Evolutionary conservation across 2,113 vertebrate species (phyloP), one percentile per base, ranked within the genome.

Genomic region (Scophthalmus maximus): DNA sequence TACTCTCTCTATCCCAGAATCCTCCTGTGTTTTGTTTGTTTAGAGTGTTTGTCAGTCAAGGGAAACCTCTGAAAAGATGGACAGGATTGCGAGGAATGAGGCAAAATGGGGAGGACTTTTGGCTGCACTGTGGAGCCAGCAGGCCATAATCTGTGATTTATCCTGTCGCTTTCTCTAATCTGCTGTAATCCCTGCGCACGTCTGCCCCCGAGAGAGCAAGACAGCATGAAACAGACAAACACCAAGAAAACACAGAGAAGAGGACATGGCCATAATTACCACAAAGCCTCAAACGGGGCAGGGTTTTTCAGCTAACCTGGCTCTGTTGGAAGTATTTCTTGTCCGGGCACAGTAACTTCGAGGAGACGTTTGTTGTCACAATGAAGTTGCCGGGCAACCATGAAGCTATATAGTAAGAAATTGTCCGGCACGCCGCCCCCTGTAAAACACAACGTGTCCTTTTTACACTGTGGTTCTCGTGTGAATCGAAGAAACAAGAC

Each of bases 161-260:
- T 58, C 68, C 84, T 86, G 84, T 80, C 76, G 84, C 69, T 71
- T 73, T 59, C 71, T 81, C 71, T 91, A 92, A 92, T 92, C 89
- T 86, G 76, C 79, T 83, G 68, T 92, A 91, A 92, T 91, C 89
- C 84, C 74, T n/a, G 60, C 42, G 34, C 20, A 20, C 59, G 15
- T 57, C 52, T 26, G 80, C 74, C 72, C 51, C 29, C 1, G 32
- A 55, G 58, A 72, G 67, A 70, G 68, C 29, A 50, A 8, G 52
- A 50, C 20, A 32, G 62, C 62, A 40, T 29, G 68, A 83, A 74
- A 62, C n/a, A 78, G 57, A 63, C 42, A 17, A 61, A 20, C 11
- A 64, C 46, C 29, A 59, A 61, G 40, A 73, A 59, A 67, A 44
- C 22, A 26, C 25, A 53, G 32, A 53, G 36, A 36, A 40, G 84